Evolutionary conservation across 1,140 invertebrate species (phyloP), one percentile per base, ranked within the genome.

Genomic region (Mylabris phalerata): DNA sequence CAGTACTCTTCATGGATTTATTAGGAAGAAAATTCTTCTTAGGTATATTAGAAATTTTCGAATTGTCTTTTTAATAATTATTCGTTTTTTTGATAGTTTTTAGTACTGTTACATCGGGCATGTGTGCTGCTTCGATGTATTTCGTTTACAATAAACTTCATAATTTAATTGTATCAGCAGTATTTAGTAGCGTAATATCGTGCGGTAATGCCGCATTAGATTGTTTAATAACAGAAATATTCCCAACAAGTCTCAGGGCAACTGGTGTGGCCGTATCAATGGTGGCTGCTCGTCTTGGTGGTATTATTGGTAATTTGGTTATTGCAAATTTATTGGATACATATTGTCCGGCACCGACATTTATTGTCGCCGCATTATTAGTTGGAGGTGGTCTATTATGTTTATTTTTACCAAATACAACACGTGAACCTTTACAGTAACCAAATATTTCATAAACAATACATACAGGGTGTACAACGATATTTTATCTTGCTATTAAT

Each of bases 21-120:
- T 79, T 92, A 42, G 90, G 90, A n/a, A 83, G 90, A 56, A 92
- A 92, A 69, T 93, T 92, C 74, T 93, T 92, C 75, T 79, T 93
- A 60, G 84, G 87, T 89, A 70, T 75, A 5, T 7, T 24, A 38
- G 26, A 26, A 46, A 11, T 26, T 1, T 5, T 25, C 45, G n/a
- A 11, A 4, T 47, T 44, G 27, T 26, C 3, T n/a, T 3, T 51
- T 42, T 44, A 9, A 38, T 49, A 27, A 7, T 44, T 40, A 25
- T 11, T 41, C 13, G 26, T 55, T 71, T 60, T 59, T 49, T 65
- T 77, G 77, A 26, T 75, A 90, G 90, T 92, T 55, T 89, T 92
- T 75, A 89, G 89, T 72, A 92, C 90, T 54, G 81, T 91, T 68
- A 85, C 89, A n/a, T 90, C 90, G 27, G 90, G 90, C 27, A 67